Evolutionary conservation across 2,888 invertebrate genomes (phyloP).

Genomic region (Acheta domesticus): DNA sequence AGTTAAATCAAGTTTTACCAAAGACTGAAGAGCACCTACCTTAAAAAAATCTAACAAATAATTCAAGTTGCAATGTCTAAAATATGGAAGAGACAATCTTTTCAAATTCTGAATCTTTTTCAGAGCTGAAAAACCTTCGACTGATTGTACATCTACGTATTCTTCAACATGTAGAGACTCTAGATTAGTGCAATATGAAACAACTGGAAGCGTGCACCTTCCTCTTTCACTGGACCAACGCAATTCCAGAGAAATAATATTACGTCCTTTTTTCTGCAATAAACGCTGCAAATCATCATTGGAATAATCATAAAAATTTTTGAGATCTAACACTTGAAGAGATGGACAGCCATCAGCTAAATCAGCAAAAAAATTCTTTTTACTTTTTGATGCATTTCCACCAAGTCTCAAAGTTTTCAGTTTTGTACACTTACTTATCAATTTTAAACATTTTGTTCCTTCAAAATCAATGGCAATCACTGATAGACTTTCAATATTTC

Average conservation of each 20-base stretch:
- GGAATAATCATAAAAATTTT: slow-evolving; percentile 4
- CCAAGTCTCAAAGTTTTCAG: neutral
- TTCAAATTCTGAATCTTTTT: neutral
- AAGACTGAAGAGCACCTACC: neutral
- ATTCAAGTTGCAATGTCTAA: neutral
- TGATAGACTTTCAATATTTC: neutral
- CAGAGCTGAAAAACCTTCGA: neutral
- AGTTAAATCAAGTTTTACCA: neutral
- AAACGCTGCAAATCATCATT: neutral
- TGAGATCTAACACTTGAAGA: neutral
- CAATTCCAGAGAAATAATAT: neutral
- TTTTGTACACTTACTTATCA: neutral
- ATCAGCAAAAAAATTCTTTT: neutral
- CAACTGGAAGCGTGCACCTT: neutral
- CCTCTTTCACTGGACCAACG: neutral
- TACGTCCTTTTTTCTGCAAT: neutral
- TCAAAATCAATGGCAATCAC: neutral
- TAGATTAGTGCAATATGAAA: neutral
- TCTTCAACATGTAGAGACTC: neutral
- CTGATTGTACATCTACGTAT: neutral
- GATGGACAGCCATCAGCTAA: neutral
- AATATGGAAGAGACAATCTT: neutral
- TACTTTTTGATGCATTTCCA: neutral
- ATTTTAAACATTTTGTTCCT: neutral
- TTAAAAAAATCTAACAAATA: neutral